These are phyloP conservation scores for Troglohyphantes excavatus DNA, from an alignment of 2,888 invertebrate species.

Conservation along the genomic window DNA sequence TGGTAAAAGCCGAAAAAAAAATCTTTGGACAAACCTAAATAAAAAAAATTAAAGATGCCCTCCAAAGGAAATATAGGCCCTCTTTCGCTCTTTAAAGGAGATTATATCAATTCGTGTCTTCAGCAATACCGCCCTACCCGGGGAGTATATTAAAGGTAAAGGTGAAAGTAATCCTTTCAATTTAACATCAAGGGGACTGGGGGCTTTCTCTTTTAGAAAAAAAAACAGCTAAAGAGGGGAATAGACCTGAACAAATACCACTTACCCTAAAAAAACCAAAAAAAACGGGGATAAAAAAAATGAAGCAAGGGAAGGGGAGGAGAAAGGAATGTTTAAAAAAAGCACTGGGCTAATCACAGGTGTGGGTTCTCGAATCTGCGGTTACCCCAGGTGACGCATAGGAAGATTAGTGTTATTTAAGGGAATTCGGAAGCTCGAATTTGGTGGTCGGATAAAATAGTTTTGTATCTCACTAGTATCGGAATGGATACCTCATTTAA, in stretches of 20 bases:
- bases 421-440: not conserved
- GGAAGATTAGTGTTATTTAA: not conserved
- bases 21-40: no score
- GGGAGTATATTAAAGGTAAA: not conserved
- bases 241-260: not conserved
- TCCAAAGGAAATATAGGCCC: not conserved
- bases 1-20: no score
- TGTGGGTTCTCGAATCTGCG: not conserved
- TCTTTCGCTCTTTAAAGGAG: not conserved
- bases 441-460: not conserved
- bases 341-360: not conserved
- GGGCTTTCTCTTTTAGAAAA: no score
- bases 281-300: not conserved
- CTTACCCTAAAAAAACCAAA: not conserved
- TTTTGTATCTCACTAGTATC: not conserved
- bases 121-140: not conserved
- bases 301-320: not conserved
- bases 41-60: no score
- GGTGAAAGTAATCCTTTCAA: slow-evolving; percentile 4
- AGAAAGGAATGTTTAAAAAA: slow-evolving; percentile 9
- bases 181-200: not conserved
- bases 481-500: no score
- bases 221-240: not conserved
- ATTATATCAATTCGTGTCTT: not conserved
- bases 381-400: not conserved